Base-by-base conservation (phyloP, 2,888 invertebrate species). In the Conchocele bisecta region DNA sequence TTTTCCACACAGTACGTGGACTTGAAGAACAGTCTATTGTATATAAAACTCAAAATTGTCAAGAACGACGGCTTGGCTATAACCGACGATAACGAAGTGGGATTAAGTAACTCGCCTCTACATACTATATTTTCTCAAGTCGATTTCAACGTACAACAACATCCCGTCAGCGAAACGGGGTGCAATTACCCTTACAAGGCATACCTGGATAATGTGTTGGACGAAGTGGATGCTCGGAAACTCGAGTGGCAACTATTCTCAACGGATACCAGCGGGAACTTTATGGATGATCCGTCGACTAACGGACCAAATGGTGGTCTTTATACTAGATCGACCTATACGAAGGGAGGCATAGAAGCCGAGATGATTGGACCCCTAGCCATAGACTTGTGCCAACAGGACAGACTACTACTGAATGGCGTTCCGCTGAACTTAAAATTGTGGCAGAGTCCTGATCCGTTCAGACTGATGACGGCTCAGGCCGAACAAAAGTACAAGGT, bases 381-480 rank as follows among this genome's bases (percentile, higher is more conserved):
- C 46, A 56, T 60, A 0, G 71, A 71, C 33, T 35, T 65, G 0
- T 71, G 64, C 48, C 71, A 71, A 54, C 71, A 71, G 29, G 54
- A 65, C 46, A 65, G 59, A 48, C 26, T 71, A 22, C n/a, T 71
- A n/a, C 5, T 59, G 1, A 71, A 71, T 29, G 59, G 65, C 13
- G 65, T 71, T 28, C 65, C 67, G 2, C 15, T 67, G 20, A 67
- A 67, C 37, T 24, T 58, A 33, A 57, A 58, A 31, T 31, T 41
- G 15, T 66, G 48, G 57, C 58, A 66, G 22, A 57, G 24, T 37
- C 22, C 26, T 5, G 37, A 66, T 20, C 1, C 33, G n/a, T 33
- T 26, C 31, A 46, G 24, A 9, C 22, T 31, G 17, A 48, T n/a
- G 5, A 22, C 42, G 20, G 42, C n/a, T 17, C 7, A 6, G 7